A percentile compares a stretch with the other conserved stretches of the same genome.
These are phyloP conservation scores for Pygathrix nemaeus DNA, from an alignment of 2,113 vertebrate genomes.

Conservation along the genomic window DNA sequence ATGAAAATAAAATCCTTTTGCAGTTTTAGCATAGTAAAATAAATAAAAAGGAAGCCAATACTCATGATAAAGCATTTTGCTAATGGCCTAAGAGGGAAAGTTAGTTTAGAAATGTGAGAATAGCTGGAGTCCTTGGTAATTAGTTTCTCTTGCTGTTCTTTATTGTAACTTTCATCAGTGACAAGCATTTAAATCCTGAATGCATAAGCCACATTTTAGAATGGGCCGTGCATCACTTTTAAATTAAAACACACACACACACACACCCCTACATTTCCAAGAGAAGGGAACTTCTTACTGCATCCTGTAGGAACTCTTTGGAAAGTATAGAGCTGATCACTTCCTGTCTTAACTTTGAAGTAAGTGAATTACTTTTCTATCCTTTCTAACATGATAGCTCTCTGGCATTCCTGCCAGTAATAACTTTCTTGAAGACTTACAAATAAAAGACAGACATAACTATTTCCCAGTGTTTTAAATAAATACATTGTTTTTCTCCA, in stretches of 20 bases:
- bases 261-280: neutral
- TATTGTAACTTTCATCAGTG: neutral
- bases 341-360: neutral
- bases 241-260: no score
- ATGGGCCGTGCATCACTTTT: neutral
- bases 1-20: neutral
- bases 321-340: neutral
- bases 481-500: neutral
- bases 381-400: accelerated
- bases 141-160: neutral
- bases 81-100: accelerated
- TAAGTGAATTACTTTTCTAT: accelerated
- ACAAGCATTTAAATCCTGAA: neutral
- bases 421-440: neutral
- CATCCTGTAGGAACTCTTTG: neutral
- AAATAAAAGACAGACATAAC: neutral
- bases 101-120: neutral
- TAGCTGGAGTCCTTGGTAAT: accelerated
- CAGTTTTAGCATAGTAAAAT: neutral
- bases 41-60: accelerated
- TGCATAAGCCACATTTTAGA: neutral
- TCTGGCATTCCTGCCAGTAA: neutral
- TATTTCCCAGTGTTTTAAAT: neutral
- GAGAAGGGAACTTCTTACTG: neutral
- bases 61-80: accelerated